Evolutionary conservation across 1,140 invertebrate species (phyloP), one percentile per base, ranked within the genome.

Genomic region (Lepidurus apus): DNA sequence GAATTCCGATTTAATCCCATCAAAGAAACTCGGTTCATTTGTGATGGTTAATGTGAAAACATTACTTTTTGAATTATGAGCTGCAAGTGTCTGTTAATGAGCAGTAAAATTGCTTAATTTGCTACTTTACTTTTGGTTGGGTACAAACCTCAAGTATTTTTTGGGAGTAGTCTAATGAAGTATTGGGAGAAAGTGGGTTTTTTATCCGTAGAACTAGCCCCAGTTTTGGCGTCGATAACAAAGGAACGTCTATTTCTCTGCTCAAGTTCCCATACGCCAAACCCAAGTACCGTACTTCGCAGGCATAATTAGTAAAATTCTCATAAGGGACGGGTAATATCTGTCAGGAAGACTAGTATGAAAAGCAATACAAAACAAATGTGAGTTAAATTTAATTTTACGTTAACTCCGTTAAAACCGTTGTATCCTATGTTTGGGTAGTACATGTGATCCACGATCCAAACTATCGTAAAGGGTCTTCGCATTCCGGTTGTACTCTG

Each of bases 391-490:
- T 21, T 65, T 65, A 1, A 4, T 65, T 65, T 65, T 65, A 65
- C 53, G n/a, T 4, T 47, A 47, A 17, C 45, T 65, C 53, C 13
- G 21, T 65, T 17, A 6, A 5, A 47, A 21, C 8, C 7, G 4
- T 7, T 65, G 13, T 65, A 1, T 13, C 21, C 53, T n/a, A 65
- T 17, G 0, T 17, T 1, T 21, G 53, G 7, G 53, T 65, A 47
- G 17, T 47, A 65, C 53, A 65, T 65, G 53, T 65, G 53, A 65
- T 65, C 53, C 53, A 65, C 21, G 21, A 65, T 65, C 53, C 53
- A 65, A n/a, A 65, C 53, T 7, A 65, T 65, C 17, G 1, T 13
- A 7, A 21, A 9, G 13, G 53, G 53, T 65, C 53, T 65, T 17
- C 21, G 53, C 53, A 1, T 21, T 7, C 1, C 13, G 34, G 34